These are phyloP conservation scores for Heliconius ismenius DNA, from an alignment of 2,888 invertebrate genomes.

Conservation along the genomic window DNA sequence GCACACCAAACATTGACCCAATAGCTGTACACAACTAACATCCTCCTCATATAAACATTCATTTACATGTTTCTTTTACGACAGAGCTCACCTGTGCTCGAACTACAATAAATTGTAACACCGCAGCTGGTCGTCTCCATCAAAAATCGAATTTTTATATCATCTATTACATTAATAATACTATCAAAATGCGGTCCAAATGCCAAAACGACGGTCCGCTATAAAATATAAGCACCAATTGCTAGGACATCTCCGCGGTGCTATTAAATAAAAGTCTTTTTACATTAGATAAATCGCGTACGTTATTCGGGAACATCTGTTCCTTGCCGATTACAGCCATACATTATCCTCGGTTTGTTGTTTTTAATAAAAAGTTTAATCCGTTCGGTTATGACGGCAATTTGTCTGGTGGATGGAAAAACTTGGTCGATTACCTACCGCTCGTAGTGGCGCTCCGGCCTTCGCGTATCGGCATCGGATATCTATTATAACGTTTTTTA, in stretches of 20 bases:
- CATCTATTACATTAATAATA: conserved; percentile 72
- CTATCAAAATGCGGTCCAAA: conserved; percentile 70
- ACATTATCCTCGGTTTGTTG: conserved; percentile 82
- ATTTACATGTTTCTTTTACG: conserved; percentile 51
- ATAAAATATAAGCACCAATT: conserved; percentile 75
- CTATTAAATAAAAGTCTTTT: conserved; percentile 82
- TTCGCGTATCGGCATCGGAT: conserved; percentile 54
- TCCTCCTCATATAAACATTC: conserved; percentile 46
- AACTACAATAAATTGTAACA: conserved; percentile 66
- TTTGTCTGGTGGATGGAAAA: conserved; percentile 80
- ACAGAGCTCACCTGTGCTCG: conserved; percentile 57
- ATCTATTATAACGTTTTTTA: conserved; percentile 61
- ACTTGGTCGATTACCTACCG: conserved; percentile 75
- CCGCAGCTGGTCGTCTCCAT: conserved; percentile 67
- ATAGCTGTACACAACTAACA: conserved; percentile 54
- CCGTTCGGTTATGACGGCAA: conserved; percentile 80
- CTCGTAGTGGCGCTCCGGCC: conserved; percentile 55
- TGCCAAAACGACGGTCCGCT: conserved; percentile 69
- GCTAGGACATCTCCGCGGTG: conserved; percentile 75
- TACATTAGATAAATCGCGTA: conserved; percentile 80
- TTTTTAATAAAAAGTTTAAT: conserved; percentile 83
- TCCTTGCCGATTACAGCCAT: conserved; percentile 79
- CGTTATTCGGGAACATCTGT: conserved; percentile 81
- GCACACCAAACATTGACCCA: conserved; percentile 63
- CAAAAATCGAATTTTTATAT: conserved; percentile 75